phyloP scores from a whole-genome alignment of 1,140 invertebrate genomes.

The Drosophila lacertosa region DNA sequence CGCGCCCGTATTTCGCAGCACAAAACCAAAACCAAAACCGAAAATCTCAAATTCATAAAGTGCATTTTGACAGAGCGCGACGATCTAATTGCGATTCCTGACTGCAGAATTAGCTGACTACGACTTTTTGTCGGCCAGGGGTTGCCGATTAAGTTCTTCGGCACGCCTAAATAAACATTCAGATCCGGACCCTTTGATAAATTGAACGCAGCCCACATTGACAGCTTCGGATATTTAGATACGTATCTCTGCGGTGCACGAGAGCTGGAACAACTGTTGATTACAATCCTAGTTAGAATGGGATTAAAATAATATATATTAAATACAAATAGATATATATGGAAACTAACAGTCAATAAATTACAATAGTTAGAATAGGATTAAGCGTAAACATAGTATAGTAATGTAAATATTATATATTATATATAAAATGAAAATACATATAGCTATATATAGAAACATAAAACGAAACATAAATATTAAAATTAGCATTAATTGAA shows the following conservation, averaged over 20 bases:
- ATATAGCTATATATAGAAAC: too few species aligned
- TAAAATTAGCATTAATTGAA: too few species aligned
- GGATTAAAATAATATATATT: neutral
- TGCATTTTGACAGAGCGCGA: conserved; percentile 68
- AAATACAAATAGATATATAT: neutral
- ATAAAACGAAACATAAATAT: too few species aligned
- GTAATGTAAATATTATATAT: neutral
- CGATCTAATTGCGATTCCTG: conserved; percentile 71
- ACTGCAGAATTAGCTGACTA: conserved; percentile 23
- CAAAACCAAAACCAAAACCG: neutral
- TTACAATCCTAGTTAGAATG: neutral
- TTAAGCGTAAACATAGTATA: too few species aligned
- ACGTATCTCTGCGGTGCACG: conserved; percentile 12
- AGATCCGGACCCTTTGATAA: conserved; percentile 60
- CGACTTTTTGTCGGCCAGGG: conserved; percentile 14
- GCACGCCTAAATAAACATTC: conserved; percentile 69
- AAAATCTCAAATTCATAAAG: conserved; percentile 63
- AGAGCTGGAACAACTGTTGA: conserved; percentile 55
- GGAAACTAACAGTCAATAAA: too few species aligned
- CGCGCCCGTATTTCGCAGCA: conserved; percentile 65
- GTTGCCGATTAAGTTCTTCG: conserved; percentile 61
- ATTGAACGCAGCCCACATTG: conserved; percentile 57
- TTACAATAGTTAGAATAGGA: neutral
- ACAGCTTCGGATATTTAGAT: conserved; percentile 40
- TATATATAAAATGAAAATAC: neutral